Evolutionary conservation across 1,140 invertebrate genomes (phyloP), one percentile per base, ranked within the genome.

Genomic region (Drosophila repletoides): DNA sequence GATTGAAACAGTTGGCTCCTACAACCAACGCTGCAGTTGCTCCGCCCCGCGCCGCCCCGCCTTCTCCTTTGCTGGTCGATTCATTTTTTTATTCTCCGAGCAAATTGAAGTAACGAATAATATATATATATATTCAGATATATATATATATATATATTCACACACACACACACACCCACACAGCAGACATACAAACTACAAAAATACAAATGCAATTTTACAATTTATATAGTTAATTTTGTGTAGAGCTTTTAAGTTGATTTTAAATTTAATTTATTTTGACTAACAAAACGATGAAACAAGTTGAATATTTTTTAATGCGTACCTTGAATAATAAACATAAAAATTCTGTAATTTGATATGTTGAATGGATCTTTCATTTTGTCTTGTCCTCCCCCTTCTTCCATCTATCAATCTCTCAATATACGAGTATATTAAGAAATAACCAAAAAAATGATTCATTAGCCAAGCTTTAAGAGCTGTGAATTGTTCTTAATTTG

Each of bases 261-360:
- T 71, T 75, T 80, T 80, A 81, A 67, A 41, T 40, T 51, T 81
- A 80, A 80, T 80, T 80, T 80, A 80, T 81, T 79, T 69, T 61
- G 49, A 52, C 31, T 67, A 63, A 49, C 51, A 51, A 43, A 59
- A 40, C 59, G 63, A 67, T 58, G 46, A 53, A 80, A 55, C 58
- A 71, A 76, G 51, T 38, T 67, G 46, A 81, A 64, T 56, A 69
- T 72, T 72, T 64, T 83, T 61, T 72, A 65, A 69, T 56, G 55
- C 70, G 46, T 76, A 81, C 33, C 61, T 59, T 81, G 55, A 80
- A 80, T 81, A n/a, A n/a, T n/a, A n/a, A n/a, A n/a, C n/a, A n/a
- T n/a, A 80, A 80, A 77, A 52, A 80, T 53, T 76, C 45, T 55
- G 76, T 76, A 76, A 61, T 72, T 71, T 56, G 36, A 81, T 63